phyloP scores from a whole-genome alignment of 2,113 vertebrate genomes.

The Prionailurus viverrinus region DNA sequence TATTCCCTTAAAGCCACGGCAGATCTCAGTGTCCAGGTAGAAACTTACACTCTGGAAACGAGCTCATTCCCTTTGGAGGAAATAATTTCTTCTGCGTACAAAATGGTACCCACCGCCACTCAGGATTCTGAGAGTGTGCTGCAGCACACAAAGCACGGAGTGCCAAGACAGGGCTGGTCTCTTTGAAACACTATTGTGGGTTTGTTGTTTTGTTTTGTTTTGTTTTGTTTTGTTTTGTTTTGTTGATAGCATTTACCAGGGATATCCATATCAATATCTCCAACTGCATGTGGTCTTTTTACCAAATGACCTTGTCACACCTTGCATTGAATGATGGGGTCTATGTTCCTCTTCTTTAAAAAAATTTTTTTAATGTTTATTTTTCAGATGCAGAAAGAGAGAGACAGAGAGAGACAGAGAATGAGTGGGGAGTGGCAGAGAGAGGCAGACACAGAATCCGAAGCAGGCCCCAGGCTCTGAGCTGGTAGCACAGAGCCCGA shows the following conservation, averaged over 20 bases:
- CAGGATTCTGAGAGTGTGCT: background rate
- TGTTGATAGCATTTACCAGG: background rate
- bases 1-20: background rate
- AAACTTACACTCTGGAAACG: background rate
- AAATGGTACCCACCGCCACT: background rate
- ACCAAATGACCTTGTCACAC: background rate
- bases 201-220: no score
- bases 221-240: no score
- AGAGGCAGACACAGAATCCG: no score
- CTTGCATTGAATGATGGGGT: background rate
- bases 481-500: no score
- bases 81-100: background rate
- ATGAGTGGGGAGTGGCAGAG: no score
- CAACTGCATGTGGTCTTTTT: background rate
- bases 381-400: no score
- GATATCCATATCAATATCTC: background rate
- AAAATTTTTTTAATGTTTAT: no score
- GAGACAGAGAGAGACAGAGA: no score
- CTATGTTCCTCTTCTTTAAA: background rate
- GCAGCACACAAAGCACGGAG: background rate
- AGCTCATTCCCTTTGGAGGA: background rate
- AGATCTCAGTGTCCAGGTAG: background rate
- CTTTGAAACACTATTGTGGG: background rate
- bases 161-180: background rate
- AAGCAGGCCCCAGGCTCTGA: no score